Percentiles rank a stretch among this genome's conserved stretches.
Conservation (phyloP, 2,888 invertebrate genomes). For the Nemapogon koenigi region DNA sequence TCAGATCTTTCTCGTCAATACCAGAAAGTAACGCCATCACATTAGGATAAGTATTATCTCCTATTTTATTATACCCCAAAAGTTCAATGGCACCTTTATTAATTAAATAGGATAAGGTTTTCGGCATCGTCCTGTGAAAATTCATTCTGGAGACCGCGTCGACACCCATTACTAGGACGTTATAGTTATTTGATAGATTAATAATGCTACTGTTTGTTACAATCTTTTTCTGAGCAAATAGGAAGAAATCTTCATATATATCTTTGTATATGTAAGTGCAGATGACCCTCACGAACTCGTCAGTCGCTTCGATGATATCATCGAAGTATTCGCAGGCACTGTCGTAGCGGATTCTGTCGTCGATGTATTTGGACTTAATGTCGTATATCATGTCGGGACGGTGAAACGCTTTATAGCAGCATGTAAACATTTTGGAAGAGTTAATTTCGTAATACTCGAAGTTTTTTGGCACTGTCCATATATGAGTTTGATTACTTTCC, state of each 20-base stretch:
- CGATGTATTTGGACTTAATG: conserved; percentile 43
- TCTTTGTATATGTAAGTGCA: conserved; percentile 57
- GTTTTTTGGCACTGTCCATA: conserved; percentile 58
- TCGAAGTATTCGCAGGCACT: conserved; percentile 53
- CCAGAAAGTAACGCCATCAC: conserved; percentile 83
- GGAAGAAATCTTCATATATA: conserved; percentile 73
- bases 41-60: conserved; percentile 94
- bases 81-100: conserved; percentile 76
- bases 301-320: conserved; percentile 38
- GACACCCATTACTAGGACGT: conserved; percentile 81
- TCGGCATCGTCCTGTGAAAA: conserved; percentile 83
- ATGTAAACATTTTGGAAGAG: conserved; percentile 48
- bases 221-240: conserved; percentile 62
- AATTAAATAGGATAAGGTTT: conserved; percentile 68
- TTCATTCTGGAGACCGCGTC: conserved; percentile 88
- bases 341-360: conserved; percentile 53
- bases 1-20: conserved; percentile 68
- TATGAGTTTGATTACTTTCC: conserved; percentile 63
- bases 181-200: conserved; percentile 47
- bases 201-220: conserved; percentile 20
- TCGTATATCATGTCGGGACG: conserved; percentile 52
- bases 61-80: conserved; percentile 91
- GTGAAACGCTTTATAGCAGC: conserved; percentile 69
- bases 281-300: conserved; percentile 74
- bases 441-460: conserved; percentile 56